Conservation (phyloP, 2,797 vertebrate species). For the Poeciliopsis paucimaculata region DNA sequence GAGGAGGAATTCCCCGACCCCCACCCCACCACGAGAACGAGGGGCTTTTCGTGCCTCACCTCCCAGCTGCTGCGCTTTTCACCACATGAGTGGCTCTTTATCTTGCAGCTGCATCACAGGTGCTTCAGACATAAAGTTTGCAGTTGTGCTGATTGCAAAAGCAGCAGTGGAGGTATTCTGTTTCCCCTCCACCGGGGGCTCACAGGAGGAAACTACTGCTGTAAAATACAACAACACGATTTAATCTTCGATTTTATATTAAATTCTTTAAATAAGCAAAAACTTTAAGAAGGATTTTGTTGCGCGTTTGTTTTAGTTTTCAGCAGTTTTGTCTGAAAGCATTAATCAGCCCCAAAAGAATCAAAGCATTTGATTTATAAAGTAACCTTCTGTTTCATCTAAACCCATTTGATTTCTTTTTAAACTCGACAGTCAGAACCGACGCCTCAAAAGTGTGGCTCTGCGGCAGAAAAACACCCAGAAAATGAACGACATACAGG, state of each 20-base stretch:
- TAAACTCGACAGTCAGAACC: background rate
- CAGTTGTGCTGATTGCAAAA: conserved; percentile 12
- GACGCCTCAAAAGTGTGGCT: background rate
- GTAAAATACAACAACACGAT: conserved; percentile 20
- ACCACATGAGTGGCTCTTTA: conserved; percentile 10
- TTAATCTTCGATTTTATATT: background rate
- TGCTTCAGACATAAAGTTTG: background rate
- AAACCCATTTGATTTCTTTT: background rate
- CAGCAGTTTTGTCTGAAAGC: background rate
- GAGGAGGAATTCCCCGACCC: conserved; percentile 54
- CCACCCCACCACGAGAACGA: conserved; percentile 22
- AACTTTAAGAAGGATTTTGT: background rate
- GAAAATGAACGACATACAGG: conserved; percentile 63
- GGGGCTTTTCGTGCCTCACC: conserved; percentile 46
- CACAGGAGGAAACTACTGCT: conserved; percentile 15
- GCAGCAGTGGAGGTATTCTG: background rate
- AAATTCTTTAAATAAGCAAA: background rate
- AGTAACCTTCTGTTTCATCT: background rate
- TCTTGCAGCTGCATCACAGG: conserved; percentile 19
- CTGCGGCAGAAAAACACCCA: conserved; percentile 12
- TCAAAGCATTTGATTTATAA: background rate
- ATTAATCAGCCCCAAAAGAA: background rate
- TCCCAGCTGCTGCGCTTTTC: conserved; percentile 34
- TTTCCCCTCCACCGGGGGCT: conserved; percentile 2
- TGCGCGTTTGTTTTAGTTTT: background rate